Percentiles rank a stretch among this genome's conserved stretches.
Evolutionary conservation across 37 sponge, comb jelly and placozoan species (phyloP).

Genomic region (Halisarca cf. caerulea): DNA sequence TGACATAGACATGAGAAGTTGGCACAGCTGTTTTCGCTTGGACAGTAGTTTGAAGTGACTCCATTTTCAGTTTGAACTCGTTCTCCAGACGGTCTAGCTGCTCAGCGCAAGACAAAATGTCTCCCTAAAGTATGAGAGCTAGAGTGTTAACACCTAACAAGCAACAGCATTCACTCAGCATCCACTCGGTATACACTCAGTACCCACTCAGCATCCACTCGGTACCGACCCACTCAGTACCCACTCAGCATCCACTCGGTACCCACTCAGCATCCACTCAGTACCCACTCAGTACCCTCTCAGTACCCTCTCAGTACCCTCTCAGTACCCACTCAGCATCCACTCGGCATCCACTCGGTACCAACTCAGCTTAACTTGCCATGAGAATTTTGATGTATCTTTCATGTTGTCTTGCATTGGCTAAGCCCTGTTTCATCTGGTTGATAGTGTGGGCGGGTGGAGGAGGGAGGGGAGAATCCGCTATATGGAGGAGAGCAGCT

Average conservation of each 20-base stretch:
- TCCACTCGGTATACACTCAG: no score
- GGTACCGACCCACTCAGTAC: no score
- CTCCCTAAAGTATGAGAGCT: constrained; percentile 46
- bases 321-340: no score
- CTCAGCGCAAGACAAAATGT: constrained; percentile 66
- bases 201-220: no score
- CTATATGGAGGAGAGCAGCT: constrained; percentile 62
- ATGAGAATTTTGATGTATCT: constrained; percentile 84
- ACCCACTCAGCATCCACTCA: no score
- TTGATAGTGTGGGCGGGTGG: constrained; percentile 19
- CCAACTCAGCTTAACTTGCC: constrained; percentile 43
- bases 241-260: no score
- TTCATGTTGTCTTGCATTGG: constrained; percentile 92
- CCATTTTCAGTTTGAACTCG: constrained; percentile 69
- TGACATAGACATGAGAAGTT: constrained; percentile 93
- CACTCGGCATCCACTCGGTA: no score
- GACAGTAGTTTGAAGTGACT: constrained; percentile 80
- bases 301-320: no score
- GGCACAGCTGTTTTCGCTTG: constrained; percentile 98
- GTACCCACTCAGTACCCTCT: no score
- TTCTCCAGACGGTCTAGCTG: constrained; percentile 71
- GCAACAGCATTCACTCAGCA: no score
- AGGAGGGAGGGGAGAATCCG: constrained; percentile 58
- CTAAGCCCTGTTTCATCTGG: constrained; percentile 71
- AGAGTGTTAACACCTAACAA: no score